Conservation (phyloP, 1,140 invertebrate species). For the Aphidius gifuensis region DNA sequence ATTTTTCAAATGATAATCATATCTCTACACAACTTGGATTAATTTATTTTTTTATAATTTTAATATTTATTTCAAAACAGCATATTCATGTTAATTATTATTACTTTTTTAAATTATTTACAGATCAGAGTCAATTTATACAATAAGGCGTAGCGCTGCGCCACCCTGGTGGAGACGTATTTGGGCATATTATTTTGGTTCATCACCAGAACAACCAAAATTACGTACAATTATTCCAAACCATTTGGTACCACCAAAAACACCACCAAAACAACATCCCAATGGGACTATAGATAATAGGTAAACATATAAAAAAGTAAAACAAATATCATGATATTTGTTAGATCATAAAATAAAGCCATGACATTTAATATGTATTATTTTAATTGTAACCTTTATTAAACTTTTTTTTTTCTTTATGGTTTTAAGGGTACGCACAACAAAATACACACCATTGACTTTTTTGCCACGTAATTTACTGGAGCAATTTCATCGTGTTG, state of each 20-base stretch:
- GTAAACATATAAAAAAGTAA: conserved; percentile 27
- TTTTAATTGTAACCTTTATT: not conserved
- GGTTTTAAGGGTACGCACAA: conserved; percentile 75
- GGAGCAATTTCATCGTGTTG: conserved; percentile 96
- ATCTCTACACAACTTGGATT: too few species aligned
- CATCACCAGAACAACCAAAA: conserved; percentile 65
- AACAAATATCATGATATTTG: not conserved
- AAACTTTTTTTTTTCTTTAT: conserved; percentile 13
- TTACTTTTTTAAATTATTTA: not conserved
- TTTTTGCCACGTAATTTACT: conserved; percentile 96
- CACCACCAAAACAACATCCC: conserved; percentile 74
- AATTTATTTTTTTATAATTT: not conserved
- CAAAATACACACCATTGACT: conserved; percentile 91
- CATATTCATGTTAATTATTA: too few species aligned
- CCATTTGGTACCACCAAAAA: conserved; percentile 75
- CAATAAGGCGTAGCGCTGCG: conserved; percentile 69
- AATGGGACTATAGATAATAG: conserved; percentile 79
- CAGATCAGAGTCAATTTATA: conserved; percentile 84
- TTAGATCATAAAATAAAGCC: not conserved
- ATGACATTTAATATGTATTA: conserved; percentile 1
- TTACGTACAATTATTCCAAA: conserved; percentile 76
- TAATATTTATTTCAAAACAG: too few species aligned
- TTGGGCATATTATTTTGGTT: conserved; percentile 58
- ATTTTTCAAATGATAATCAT: not conserved
- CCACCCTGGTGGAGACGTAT: conserved; percentile 68